phyloP scores from a whole-genome alignment of 2,888 invertebrate species.

The Tuta absoluta region DNA sequence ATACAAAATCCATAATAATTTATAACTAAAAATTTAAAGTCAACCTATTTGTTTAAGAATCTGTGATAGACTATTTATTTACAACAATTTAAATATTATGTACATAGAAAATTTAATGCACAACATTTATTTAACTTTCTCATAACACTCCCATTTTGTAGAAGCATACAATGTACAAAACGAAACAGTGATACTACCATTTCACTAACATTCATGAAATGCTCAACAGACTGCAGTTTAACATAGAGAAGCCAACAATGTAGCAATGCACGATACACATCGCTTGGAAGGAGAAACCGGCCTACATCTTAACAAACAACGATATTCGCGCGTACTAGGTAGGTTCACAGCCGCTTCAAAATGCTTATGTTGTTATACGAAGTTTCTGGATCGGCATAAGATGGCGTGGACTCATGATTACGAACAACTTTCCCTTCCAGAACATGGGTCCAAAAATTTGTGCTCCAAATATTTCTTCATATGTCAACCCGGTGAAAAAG shows the following conservation, averaged over 20 bases:
- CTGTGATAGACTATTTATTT: constrained; percentile 76
- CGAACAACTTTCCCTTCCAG: too few species aligned
- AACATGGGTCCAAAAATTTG: too few species aligned
- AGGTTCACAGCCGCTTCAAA: too few species aligned
- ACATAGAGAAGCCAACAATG: constrained; percentile 9
- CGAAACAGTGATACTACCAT: constrained; percentile 37
- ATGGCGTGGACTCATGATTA: too few species aligned
- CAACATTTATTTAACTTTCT: constrained; percentile 66
- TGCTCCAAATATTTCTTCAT: too few species aligned
- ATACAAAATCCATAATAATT: constrained; percentile 18
- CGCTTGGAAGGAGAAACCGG: constrained; percentile 14
- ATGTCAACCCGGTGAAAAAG: too few species aligned
- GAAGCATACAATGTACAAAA: constrained; percentile 44
- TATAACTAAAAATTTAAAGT: constrained; percentile 36
- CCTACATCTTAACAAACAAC: background rate
- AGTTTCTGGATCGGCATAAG: too few species aligned
- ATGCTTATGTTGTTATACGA: too few species aligned
- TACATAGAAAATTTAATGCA: constrained; percentile 69
- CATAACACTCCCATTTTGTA: constrained; percentile 49
- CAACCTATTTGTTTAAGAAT: constrained; percentile 37
- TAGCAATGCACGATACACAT: background rate
- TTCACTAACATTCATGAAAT: constrained; percentile 49
- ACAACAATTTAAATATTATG: constrained; percentile 70
- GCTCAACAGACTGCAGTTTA: constrained; percentile 31
- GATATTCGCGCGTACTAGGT: too few species aligned